Evolutionary conservation across 2,113 vertebrate genomes (phyloP).

Genomic region (Mirza zaza): DNA sequence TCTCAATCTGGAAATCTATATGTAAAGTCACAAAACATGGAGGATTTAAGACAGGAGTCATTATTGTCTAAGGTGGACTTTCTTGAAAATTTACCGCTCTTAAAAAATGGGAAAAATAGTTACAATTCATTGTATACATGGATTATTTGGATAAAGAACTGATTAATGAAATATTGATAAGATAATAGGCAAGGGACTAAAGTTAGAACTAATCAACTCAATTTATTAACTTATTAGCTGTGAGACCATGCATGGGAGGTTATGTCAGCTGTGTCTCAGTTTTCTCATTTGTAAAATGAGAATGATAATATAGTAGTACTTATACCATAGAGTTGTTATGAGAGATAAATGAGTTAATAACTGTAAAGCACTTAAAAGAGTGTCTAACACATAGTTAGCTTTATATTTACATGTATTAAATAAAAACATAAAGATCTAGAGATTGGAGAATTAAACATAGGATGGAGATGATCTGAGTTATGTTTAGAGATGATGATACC

Average conservation of each 20-base stretch:
- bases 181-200: background rate
- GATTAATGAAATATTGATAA: background rate
- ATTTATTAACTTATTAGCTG: no score
- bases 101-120: background rate
- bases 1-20: background rate
- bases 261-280: background rate
- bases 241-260: background rate
- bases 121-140: background rate
- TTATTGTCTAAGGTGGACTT: background rate
- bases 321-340: background rate
- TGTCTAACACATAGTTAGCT: background rate
- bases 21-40: background rate
- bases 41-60: background rate
- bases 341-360: slow-evolving; percentile 7
- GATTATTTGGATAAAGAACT: background rate
- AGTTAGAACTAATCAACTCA: background rate
- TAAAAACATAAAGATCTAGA: background rate
- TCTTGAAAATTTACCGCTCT: background rate
- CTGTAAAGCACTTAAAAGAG: background rate
- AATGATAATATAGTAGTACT: background rate
- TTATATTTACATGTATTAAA: background rate
- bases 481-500: background rate
- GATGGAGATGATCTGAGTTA: background rate
- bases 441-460: background rate
- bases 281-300: background rate